These are phyloP conservation scores for Petaurus breviceps DNA, from an alignment of 2,113 vertebrate species.

Conservation along the genomic window DNA sequence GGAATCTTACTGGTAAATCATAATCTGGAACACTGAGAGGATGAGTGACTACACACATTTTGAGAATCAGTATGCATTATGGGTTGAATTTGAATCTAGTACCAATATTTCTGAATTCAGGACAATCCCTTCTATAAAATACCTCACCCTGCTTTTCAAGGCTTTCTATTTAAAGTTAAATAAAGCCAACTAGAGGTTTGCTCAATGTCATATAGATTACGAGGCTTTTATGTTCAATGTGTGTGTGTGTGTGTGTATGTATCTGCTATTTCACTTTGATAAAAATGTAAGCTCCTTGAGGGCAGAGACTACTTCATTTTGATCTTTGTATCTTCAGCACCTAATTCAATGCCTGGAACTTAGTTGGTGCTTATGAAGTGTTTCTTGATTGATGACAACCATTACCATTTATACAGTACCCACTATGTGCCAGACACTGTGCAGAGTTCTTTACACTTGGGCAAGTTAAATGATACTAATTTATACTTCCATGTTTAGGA, in stretches of 20 bases:
- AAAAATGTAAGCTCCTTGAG: not conserved
- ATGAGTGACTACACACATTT: not conserved
- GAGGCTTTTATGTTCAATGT: constrained; percentile 45
- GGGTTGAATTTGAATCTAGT: not conserved
- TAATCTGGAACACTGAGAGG: not conserved
- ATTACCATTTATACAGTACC: not conserved
- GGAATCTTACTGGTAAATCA: not conserved
- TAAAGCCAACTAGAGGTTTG: constrained; percentile 74
- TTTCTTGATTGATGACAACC: not conserved
- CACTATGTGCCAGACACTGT: not conserved
- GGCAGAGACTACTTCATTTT: not conserved
- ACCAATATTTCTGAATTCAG: not conserved
- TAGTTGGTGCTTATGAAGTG: not conserved
- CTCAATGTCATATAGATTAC: constrained; percentile 78
- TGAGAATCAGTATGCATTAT: not conserved
- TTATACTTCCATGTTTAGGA: constrained; percentile 66
- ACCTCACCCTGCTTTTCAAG: not conserved
- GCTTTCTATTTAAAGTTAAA: constrained; percentile 73
- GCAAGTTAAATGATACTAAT: constrained; percentile 67
- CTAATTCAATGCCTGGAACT: not conserved
- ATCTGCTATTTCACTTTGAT: not conserved
- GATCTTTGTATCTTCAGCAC: not conserved
- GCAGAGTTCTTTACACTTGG: constrained; percentile 44
- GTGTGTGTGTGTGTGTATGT: not conserved
- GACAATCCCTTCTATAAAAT: not conserved